Evolutionary conservation across 2,888 invertebrate genomes (phyloP).

Genomic region (Napeogenes sylphis): DNA sequence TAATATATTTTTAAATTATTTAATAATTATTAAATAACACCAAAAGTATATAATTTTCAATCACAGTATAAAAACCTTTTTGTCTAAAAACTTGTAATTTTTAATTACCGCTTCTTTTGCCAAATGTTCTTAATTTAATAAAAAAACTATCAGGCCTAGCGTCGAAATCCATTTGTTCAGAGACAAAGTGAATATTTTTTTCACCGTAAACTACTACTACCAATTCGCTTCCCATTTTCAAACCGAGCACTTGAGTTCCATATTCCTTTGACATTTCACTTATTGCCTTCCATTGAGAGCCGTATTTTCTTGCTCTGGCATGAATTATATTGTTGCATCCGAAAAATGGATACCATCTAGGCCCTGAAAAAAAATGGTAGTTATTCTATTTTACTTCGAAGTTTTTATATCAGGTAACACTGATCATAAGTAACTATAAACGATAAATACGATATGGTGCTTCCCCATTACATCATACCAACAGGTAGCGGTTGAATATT

Average conservation of each 20-base stretch:
- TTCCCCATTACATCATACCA: no score
- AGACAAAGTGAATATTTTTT: slow-evolving; percentile 79
- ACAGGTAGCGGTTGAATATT: no score
- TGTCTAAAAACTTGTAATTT: neutral
- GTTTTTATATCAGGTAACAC: neutral
- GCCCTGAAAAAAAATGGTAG: slow-evolving; percentile 49
- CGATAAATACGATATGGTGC: no score
- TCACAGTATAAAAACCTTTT: no score
- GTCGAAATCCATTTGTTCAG: slow-evolving; percentile 80
- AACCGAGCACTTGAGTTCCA: slow-evolving; percentile 80
- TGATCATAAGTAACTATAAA: no score
- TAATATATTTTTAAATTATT: no score
- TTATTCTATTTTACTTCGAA: neutral
- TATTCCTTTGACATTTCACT: slow-evolving; percentile 76
- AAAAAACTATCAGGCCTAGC: slow-evolving; percentile 85
- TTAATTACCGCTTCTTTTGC: slow-evolving; percentile 79
- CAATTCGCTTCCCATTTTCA: slow-evolving; percentile 80
- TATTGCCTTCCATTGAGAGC: slow-evolving; percentile 79
- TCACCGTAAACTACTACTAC: slow-evolving; percentile 80
- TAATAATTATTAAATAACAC: no score
- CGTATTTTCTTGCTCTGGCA: slow-evolving; percentile 45
- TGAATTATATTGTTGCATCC: slow-evolving; percentile 54
- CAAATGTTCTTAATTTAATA: slow-evolving; percentile 81
- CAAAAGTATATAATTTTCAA: no score
- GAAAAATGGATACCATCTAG: slow-evolving; percentile 63